Evolutionary conservation across 1,140 invertebrate species (phyloP), one percentile per base, ranked within the genome.

Genomic region (Zaprionus ornatus): DNA sequence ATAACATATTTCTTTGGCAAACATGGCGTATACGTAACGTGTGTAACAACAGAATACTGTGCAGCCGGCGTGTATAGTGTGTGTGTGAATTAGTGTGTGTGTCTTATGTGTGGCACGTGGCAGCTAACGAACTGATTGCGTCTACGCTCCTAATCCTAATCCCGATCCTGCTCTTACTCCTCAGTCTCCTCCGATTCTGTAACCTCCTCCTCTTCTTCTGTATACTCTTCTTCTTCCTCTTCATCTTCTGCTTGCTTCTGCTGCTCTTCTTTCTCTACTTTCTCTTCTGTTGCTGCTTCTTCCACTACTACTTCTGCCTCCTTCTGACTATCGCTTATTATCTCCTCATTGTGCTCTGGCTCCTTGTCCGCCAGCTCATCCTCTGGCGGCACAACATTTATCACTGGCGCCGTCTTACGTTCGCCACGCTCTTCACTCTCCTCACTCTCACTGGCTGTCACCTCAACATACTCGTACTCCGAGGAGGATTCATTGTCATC

Each of bases 341-440:
- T 9, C 32, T 75, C 66, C 4, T 10, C 35, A 37, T 19, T 35
- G 15, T 52, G 13, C 23, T 56, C 50, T 37, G 19, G 37, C 17
- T 68, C 74, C 32, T 83, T 83, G 15, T 57, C 60, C 4, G 17
- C 19, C 4, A 76, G 23, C n/a, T 81, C 81, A 15, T 50, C 69
- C 19, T 82, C 79, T 13, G 85, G 71, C 9, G 80, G 77, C 25
- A 67, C 64, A 7, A 88, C 74, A 80, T 88, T 85, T 50, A 88
- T 86, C 37, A 65, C 63, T 19, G 84, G 61, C 21, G 50, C 29
- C 35, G 63, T 21, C 23, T 64, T 62, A 1, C 15, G 40, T 35
- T 45, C 68, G n/a, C 57, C 48, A 9, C 63, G 75, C 5, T 61
- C 79, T 6, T 77, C 77, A 5, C 21, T 50, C 59, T 78, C 82